phyloP scores from a whole-genome alignment of 2,797 vertebrate genomes.

The Ctenopoma multispine region DNA sequence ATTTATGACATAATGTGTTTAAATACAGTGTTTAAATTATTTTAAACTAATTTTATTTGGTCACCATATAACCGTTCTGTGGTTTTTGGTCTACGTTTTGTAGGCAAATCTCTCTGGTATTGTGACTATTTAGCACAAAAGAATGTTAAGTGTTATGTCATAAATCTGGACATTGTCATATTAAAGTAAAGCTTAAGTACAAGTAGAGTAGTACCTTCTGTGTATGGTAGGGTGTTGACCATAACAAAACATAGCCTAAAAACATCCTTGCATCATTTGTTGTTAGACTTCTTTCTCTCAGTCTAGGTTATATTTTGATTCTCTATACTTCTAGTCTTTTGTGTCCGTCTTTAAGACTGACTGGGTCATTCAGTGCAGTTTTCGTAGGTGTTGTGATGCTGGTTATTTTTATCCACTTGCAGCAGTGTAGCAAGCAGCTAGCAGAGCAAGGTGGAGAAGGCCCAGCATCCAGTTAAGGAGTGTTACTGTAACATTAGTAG shows the following conservation, averaged over 20 bases:
- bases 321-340: not conserved
- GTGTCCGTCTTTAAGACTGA: slow-evolving; percentile 44
- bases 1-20: too few relatives aligned
- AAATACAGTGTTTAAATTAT: too few relatives aligned
- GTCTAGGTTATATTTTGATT: slow-evolving; percentile 10
- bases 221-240: not conserved
- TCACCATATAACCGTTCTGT: too few relatives aligned
- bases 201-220: not conserved
- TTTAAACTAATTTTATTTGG: too few relatives aligned
- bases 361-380: slow-evolving; percentile 55
- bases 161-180: too few relatives aligned
- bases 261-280: not conserved
- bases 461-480: slow-evolving; percentile 65
- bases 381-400: slow-evolving; percentile 62
- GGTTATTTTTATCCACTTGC: slow-evolving; percentile 70
- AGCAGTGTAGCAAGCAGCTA: slow-evolving; percentile 60
- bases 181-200: not conserved
- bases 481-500: slow-evolving; percentile 80
- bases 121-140: not conserved
- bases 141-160: not conserved
- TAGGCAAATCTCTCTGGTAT: not conserved
- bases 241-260: slow-evolving; percentile 6
- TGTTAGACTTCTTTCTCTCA: not conserved
- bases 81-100: not conserved
- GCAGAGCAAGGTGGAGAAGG: slow-evolving; percentile 69